Evolutionary conservation across 2,888 invertebrate genomes (phyloP), one percentile per base, ranked within the genome.

Genomic region (Ichneumoninae sp.): DNA sequence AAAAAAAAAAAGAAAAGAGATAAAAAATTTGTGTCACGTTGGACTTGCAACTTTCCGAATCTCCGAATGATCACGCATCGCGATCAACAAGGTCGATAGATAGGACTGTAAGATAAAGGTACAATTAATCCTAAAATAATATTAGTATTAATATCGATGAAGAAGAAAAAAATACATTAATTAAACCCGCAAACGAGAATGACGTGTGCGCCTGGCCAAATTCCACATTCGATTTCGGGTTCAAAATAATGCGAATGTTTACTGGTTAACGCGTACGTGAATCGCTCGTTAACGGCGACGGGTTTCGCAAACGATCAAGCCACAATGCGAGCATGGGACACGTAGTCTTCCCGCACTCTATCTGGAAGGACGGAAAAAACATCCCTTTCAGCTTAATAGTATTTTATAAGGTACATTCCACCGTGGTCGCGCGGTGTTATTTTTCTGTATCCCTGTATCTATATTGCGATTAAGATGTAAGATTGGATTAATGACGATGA

Each of bases 391-490:
- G 84, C 84, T 84, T 79, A 71, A 86, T 80, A 85, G 86, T 83
- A 88, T 85, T 86, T 85, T 83, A 83, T 86, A 89, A 89, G 88
- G 83, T 88, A 90, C 90, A 91, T 92, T 93, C 92, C 91, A 92
- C 91, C 90, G 90, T 90, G 89, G 90, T 90, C 89, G 91, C 88
- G 89, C 90, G 92, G 92, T 92, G 92, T 92, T 93, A 93, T 93
- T 93, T 93, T 93, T 93, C 92, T 93, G 93, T 93, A 93, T 93
- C 90, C 91, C 92, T 92, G 92, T 92, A 93, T 91, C 91, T 92
- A 93, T 90, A 90, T 86, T 87, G 86, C 83, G 85, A 84, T 82
- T 79, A 84, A 72, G 50, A 60, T 76, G 84, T 84, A 84, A 84
- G 82, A 33, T 79, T 79, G 52, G 44, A 84, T 81, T 80, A 87